A percentile compares a stretch with the other conserved stretches of the same genome.
Conservation (phyloP, 2,888 invertebrate genomes). For the Ceriagrion tenellum region DNA sequence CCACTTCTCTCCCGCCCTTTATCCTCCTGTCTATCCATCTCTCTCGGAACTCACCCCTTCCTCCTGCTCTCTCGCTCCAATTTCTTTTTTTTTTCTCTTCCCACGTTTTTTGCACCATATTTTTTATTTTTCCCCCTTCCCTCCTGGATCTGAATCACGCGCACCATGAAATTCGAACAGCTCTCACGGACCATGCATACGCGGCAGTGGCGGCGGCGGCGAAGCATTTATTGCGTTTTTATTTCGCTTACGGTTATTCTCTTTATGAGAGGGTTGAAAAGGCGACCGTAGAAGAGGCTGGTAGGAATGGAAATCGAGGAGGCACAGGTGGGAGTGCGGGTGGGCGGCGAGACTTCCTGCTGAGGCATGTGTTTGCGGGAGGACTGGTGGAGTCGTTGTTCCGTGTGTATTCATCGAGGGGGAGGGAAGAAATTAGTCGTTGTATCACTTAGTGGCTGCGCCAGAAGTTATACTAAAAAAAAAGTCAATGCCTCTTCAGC, state of each 20-base stretch:
- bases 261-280: slow-evolving; percentile 28
- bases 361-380: not conserved
- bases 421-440: not conserved
- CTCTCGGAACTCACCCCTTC: not conserved
- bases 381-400: not conserved
- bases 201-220: slow-evolving; percentile 2
- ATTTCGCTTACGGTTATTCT: slow-evolving; percentile 56
- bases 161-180: slow-evolving; percentile 50
- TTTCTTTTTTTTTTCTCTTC: not conserved
- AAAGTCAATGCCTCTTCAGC: not conserved
- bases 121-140: not conserved
- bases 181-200: slow-evolving; percentile 53
- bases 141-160: slow-evolving; percentile 55
- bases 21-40: not conserved
- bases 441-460: not conserved
- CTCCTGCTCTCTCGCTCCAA: not conserved
- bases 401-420: too few relatives aligned
- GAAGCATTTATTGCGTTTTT: slow-evolving; percentile 34
- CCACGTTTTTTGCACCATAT: not conserved
- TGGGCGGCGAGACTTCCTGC: not conserved
- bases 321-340: not conserved
- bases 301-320: not conserved
- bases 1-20: not conserved
- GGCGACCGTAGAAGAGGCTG: not conserved
- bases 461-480: not conserved